Evolutionary conservation across 2,888 invertebrate species (phyloP).

Genomic region (Ceraclea dissimilis): DNA sequence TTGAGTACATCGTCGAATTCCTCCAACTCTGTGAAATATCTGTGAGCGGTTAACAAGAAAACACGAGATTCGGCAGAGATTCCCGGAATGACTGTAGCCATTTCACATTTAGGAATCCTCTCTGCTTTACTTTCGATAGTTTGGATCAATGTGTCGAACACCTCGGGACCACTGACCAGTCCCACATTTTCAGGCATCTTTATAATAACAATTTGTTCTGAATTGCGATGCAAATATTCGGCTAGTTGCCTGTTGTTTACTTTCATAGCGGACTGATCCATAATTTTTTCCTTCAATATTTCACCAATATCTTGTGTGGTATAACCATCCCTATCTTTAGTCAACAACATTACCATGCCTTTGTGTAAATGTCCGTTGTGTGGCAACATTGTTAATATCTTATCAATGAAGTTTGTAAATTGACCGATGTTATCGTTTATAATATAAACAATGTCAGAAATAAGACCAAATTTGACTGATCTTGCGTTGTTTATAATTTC

Average conservation of each 20-base stretch:
- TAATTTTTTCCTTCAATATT: neutral
- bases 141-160: neutral
- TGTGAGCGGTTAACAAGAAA: neutral
- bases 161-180: neutral
- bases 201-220: neutral
- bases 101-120: neutral
- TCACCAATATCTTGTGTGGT: neutral
- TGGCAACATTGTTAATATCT: neutral
- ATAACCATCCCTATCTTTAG: neutral
- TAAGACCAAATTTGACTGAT: neutral
- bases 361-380: neutral
- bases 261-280: neutral
- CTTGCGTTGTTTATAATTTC: neutral
- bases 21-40: neutral
- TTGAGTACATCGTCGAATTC: neutral
- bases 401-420: neutral
- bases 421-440: neutral
- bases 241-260: neutral
- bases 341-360: neutral
- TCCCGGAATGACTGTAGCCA: neutral
- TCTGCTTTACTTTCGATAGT: neutral
- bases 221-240: neutral
- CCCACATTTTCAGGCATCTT: neutral
- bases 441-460: neutral
- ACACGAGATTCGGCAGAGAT: neutral